Percentiles rank a stretch among this genome's conserved stretches.
phyloP scores from a whole-genome alignment of 2,113 vertebrate species.

The Leucoraja erinaceus region DNA sequence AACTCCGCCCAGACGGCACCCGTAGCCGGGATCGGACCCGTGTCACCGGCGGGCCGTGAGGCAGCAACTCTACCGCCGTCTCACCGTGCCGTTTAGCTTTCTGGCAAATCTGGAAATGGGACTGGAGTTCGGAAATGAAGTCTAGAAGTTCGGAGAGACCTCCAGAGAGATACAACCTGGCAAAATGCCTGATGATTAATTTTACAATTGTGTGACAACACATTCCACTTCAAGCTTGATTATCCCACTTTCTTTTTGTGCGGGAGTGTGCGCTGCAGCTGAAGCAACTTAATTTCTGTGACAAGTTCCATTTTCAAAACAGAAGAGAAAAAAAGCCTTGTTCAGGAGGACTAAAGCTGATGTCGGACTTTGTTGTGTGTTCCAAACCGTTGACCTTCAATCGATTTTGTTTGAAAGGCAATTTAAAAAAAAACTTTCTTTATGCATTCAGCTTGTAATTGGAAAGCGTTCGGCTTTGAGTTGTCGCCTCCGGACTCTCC shows the following conservation, averaged over 20 bases:
- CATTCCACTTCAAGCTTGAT: neutral
- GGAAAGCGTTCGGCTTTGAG: neutral
- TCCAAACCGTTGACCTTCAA: neutral
- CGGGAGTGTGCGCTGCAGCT: too few relatives aligned
- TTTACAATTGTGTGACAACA: constrained; percentile 1
- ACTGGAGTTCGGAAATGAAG: neutral
- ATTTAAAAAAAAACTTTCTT: neutral
- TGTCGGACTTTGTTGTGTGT: neutral
- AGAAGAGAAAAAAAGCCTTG: neutral
- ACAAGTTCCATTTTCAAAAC: neutral
- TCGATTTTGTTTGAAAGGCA: neutral
- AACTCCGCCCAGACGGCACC: too few relatives aligned
- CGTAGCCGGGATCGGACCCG: too few relatives aligned
- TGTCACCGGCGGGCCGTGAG: too few relatives aligned
- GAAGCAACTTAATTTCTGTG: neutral
- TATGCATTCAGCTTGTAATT: neutral
- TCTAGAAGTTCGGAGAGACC: neutral
- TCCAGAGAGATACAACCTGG: neutral
- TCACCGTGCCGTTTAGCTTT: neutral
- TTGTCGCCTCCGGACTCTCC: neutral
- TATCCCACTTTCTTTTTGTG: neutral
- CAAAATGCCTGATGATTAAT: constrained; percentile 7
- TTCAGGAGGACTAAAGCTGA: too few relatives aligned
- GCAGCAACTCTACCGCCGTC: too few relatives aligned
- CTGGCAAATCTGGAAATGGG: neutral